Evolutionary conservation across 2,113 vertebrate genomes (phyloP).

Genomic region (Glaucomys volans): DNA sequence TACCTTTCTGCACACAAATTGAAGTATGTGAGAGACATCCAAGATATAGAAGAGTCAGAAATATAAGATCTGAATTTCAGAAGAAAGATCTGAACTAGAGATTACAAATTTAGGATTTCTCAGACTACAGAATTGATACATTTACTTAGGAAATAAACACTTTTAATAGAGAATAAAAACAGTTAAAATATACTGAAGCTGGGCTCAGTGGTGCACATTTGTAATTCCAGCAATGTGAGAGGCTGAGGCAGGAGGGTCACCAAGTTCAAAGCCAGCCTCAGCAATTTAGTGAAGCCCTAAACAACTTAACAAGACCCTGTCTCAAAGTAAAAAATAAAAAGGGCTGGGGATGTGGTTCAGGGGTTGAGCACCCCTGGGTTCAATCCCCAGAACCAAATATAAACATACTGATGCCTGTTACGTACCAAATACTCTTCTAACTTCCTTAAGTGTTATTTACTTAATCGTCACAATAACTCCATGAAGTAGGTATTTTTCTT

Average conservation of each 20-base stretch:
- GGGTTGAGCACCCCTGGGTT: too few species aligned
- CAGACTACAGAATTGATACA: neutral
- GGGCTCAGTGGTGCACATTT: too few species aligned
- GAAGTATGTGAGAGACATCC: neutral
- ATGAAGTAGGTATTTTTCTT: neutral
- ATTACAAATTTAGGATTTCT: conserved; percentile 15
- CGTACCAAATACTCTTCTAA: neutral
- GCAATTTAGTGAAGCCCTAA: too few species aligned
- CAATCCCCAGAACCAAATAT: too few species aligned
- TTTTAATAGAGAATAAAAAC: conserved; percentile 15
- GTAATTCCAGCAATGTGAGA: too few species aligned
- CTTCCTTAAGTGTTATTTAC: neutral
- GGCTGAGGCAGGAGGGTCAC: too few species aligned
- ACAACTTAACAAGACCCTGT: too few species aligned
- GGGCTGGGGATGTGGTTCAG: too few species aligned
- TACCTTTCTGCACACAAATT: neutral
- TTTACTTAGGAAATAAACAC: neutral
- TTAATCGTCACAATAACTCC: neutral
- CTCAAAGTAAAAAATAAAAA: too few species aligned
- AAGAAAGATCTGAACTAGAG: neutral
- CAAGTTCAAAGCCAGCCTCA: too few species aligned
- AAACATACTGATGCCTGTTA: neutral
- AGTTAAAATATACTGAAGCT: neutral
- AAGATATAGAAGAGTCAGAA: neutral
- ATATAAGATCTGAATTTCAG: neutral